A percentile compares a stretch with the other conserved stretches of the same genome.
phyloP scores from a whole-genome alignment of 2,113 vertebrate genomes.

The Drymodes brunneopygia region DNA sequence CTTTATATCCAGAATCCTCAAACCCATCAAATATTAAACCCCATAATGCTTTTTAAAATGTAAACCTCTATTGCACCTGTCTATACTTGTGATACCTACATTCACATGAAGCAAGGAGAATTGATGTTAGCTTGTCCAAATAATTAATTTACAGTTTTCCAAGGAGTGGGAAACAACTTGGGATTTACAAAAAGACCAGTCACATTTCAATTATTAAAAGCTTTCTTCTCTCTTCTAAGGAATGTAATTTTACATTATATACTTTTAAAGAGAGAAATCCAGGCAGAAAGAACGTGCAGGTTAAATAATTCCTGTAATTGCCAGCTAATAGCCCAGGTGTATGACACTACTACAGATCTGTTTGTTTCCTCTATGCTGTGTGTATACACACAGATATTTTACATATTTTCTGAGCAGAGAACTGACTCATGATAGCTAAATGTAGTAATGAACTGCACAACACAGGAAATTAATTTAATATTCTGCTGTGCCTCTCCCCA shows the following conservation, averaged over 20 bases:
- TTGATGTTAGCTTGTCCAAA: neutral
- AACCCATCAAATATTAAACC: neutral
- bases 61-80: neutral
- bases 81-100: neutral
- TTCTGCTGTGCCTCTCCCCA: neutral
- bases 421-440: neutral
- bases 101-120: neutral
- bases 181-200: neutral
- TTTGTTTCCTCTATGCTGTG: neutral
- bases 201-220: neutral
- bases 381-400: neutral
- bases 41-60: neutral
- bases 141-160: neutral
- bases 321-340: neutral
- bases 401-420: neutral
- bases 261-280: neutral
- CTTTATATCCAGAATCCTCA: neutral
- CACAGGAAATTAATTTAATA: neutral
- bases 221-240: neutral
- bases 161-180: neutral
- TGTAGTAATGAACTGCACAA: neutral
- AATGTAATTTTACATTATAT: neutral
- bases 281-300: neutral
- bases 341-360: neutral
- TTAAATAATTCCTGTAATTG: neutral